Base-by-base conservation (phyloP, 2,113 vertebrate genomes). In the Engystomops pustulosus region DNA sequence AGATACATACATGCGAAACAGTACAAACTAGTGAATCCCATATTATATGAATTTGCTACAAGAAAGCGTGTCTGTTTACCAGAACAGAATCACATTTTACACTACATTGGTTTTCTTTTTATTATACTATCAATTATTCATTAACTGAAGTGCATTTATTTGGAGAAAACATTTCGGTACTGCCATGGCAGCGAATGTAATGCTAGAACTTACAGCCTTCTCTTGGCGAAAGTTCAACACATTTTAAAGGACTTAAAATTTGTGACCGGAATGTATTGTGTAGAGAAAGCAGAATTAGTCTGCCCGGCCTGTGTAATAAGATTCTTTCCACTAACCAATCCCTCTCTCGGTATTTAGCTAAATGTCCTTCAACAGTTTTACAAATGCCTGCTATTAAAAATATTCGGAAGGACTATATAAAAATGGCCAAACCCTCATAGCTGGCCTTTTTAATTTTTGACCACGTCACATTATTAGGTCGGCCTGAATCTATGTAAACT, bases 271-370 rank as follows among this genome's bases (percentile, higher is more conserved):
- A 85, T 85, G 65, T 32, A 85, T 79, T 85, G 83, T 79, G 75
- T n/a, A 79, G 47, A 70, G 75, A 78, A 65, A 78, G 62, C 47
- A 25, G 25, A 51, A 70, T 85, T 79, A 78, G 67, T 53, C 75
- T 68, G 74, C 74, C 87, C 80, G 76, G 41, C 76, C 53, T 68
- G 86, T 89, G 86, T 82, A 84, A 89, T 83, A 85, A 88, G 88
- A 92, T 92, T 92, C 91, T 91, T 92, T 92, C 91, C 91, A 91
- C 84, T 86, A 89, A 84, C 90, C 89, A 5, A 91, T 87, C 91
- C 91, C 90, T 89, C 0, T 0, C 44, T 85, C 90, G 91, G 90
- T 89, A 92, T 92, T 89, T 78, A 80, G 79, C 83, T 80, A 1
- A 38, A 67, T 87, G 86, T 85, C 83, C 49, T 71, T 53, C 75